These are phyloP conservation scores for Labeo catla DNA, from an alignment of 2,113 vertebrate species.

Conservation along the genomic window DNA sequence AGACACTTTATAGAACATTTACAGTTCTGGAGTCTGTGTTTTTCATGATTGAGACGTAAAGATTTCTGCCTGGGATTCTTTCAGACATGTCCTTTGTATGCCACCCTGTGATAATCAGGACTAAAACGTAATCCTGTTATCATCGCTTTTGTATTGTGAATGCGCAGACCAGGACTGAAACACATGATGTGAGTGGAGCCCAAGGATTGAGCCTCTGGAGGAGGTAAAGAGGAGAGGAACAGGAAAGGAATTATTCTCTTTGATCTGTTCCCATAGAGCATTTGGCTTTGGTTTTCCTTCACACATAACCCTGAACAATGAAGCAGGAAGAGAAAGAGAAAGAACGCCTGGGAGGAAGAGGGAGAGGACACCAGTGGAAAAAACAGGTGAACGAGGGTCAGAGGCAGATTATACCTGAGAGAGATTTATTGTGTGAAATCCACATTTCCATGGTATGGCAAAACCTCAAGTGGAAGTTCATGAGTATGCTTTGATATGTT, in stretches of 20 bases:
- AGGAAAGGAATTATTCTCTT: slow-evolving; percentile 64
- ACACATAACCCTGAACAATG: slow-evolving; percentile 59
- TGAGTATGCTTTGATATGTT: background rate
- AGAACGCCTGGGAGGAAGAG: slow-evolving; percentile 17
- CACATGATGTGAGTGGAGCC: slow-evolving; percentile 53
- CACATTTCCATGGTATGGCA: background rate
- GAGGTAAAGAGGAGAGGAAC: slow-evolving; percentile 53
- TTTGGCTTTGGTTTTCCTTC: slow-evolving; percentile 63
- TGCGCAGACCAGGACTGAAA: slow-evolving; percentile 45
- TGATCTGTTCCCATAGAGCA: slow-evolving; percentile 66
- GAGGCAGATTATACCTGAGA: slow-evolving; percentile 42
- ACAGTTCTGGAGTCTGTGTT: background rate
- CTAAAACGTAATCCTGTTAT: slow-evolving; percentile 39
- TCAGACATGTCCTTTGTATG: slow-evolving; percentile 13
- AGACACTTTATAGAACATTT: background rate
- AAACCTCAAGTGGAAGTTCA: background rate
- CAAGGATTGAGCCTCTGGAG: slow-evolving; percentile 47
- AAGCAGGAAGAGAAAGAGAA: slow-evolving; percentile 35
- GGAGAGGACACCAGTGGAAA: slow-evolving; percentile 11
- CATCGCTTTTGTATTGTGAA: slow-evolving; percentile 8
- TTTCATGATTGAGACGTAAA: background rate
- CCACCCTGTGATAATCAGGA: slow-evolving; percentile 16
- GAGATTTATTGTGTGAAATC: slow-evolving; percentile 24
- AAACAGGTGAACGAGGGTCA: slow-evolving; percentile 3
- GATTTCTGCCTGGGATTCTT: background rate